Evolutionary conservation across 1,140 invertebrate species (phyloP), one percentile per base, ranked within the genome.

Genomic region (Conus betulinus): DNA sequence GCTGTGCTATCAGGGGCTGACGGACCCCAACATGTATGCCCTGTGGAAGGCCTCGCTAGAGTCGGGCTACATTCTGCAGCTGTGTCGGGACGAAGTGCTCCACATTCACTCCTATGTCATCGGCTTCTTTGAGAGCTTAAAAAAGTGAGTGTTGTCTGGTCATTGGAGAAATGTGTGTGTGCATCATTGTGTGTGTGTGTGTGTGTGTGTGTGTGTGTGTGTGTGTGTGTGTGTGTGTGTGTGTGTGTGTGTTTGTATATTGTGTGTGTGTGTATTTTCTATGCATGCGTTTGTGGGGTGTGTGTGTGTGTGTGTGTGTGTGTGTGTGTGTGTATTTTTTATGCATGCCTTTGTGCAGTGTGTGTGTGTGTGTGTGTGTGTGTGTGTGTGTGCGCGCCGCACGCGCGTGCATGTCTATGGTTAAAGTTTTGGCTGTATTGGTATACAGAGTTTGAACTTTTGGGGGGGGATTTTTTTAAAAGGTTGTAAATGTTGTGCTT

Each of bases 21-120:
- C 93, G 51, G 94, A 96, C 81, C 91, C 93, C 11, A 92, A 93
- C 71, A 88, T 91, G 15, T 93, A 97, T 94, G 98, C 98, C 93
- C 96, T 99, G 92, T 99, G 98, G 97, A 97, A 97, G 8, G 97
- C 97, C 89, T 98, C 98, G 13, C 95, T 99, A 13, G 98, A 99
- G 93, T 98, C 97, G 53, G 97, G 98, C 23, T 99, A 99, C 97
- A 98, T 99, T 5, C 96, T 99, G 52, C 97, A 98, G 17, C 95
- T 99, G 6, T 99, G 99, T 94, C 96, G 99, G 84, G 99, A 99
- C 96, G 99, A 99, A 96, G 98, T 99, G 0, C 97, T 99, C 85
- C 97, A 98, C 92, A 98, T 99, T 89, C 99, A 99, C 95, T 97
- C 98, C 51, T 99, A 99, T 92, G 97, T 99, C 90, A 97, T 98